Evolutionary conservation across 2,113 vertebrate genomes (phyloP).

Genomic region (Mastomys coucha): DNA sequence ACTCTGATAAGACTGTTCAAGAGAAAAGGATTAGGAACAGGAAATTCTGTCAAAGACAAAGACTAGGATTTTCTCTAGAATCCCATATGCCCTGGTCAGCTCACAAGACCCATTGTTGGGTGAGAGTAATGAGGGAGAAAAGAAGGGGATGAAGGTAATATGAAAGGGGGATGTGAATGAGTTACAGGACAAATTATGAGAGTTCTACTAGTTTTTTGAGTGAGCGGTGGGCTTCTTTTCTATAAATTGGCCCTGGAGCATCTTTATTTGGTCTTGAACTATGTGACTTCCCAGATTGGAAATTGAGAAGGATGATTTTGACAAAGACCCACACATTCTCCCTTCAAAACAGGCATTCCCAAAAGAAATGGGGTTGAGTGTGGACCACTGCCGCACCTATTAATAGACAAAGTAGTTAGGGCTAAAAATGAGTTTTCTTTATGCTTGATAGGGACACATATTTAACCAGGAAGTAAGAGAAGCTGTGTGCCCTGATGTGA

Average conservation of each 20-base stretch:
- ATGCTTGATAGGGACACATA: neutral
- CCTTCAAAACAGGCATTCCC: slow-evolving; percentile 71
- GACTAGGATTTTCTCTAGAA: neutral
- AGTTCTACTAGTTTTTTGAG: neutral
- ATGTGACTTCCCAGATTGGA: accelerated
- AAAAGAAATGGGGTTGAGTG: neutral
- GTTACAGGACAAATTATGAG: neutral
- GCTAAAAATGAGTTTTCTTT: neutral
- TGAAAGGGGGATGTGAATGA: neutral
- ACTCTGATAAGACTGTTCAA: neutral
- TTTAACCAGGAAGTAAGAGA: neutral
- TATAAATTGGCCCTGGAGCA: neutral
- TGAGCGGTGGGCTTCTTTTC: neutral
- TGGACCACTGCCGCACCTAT: too few species aligned
- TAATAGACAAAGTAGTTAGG: neutral
- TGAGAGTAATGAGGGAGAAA: too few species aligned
- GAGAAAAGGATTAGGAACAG: neutral
- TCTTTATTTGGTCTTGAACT: neutral
- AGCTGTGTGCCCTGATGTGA: neutral
- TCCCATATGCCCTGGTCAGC: accelerated
- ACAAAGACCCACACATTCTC: slow-evolving; percentile 8
- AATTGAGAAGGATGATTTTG: neutral
- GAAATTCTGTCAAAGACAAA: neutral
- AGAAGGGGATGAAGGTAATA: too few species aligned
- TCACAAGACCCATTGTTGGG: too few species aligned